Conservation (phyloP, 1,140 invertebrate species). For the Hylyphantes graminicola region DNA sequence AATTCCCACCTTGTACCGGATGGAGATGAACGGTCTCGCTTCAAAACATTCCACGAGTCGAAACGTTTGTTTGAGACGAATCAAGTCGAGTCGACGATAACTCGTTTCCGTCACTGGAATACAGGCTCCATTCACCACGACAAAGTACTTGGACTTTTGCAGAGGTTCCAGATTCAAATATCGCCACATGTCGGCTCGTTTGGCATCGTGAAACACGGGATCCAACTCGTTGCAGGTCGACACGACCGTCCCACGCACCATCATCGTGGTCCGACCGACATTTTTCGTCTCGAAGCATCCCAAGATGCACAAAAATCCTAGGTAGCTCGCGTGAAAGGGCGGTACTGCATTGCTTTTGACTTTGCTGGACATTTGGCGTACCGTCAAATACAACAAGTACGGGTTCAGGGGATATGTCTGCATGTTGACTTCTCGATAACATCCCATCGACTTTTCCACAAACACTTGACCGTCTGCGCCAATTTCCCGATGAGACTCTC, state of each 20-base stretch:
- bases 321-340: neutral
- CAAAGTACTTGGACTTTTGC: neutral
- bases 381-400: neutral
- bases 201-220: neutral
- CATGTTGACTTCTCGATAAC: slow-evolving; percentile 15
- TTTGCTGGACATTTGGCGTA: slow-evolving; percentile 11
- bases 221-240: neutral
- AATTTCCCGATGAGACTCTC: slow-evolving; percentile 11
- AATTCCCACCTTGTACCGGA: too few relatives aligned
- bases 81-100: neutral
- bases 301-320: slow-evolving; percentile 17
- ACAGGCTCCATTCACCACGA: slow-evolving; percentile 16
- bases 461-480: slow-evolving; percentile 14
- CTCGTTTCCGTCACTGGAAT: neutral
- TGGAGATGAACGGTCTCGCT: too few relatives aligned
- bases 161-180: neutral
- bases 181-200: neutral
- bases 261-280: neutral
- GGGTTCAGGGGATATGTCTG: slow-evolving; percentile 19
- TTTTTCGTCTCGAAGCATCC: slow-evolving; percentile 35
- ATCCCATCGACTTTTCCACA: neutral
- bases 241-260: neutral
- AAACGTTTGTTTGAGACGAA: neutral
- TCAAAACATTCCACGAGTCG: neutral
- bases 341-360: neutral